Evolutionary conservation across 2,113 vertebrate species (phyloP).

Genomic region (Caretta caretta): DNA sequence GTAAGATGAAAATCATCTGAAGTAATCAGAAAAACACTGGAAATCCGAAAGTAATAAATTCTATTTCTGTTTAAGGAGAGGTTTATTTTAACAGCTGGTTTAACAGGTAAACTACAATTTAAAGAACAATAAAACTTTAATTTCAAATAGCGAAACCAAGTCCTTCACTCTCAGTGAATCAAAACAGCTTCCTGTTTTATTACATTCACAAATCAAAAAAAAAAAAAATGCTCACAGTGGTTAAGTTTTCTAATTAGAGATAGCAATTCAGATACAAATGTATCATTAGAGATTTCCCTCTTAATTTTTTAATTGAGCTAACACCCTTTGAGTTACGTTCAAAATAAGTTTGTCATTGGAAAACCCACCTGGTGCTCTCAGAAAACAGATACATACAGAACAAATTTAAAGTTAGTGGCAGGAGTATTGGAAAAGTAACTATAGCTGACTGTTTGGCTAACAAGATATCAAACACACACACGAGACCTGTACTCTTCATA

Average conservation of each 20-base stretch:
- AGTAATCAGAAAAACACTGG: not conserved
- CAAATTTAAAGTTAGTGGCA: not conserved
- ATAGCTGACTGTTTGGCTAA: not conserved
- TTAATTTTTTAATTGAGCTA: not conserved
- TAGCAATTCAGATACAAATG: not conserved
- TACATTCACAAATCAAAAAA: not conserved
- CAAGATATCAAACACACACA: not conserved
- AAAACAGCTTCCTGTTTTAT: not conserved
- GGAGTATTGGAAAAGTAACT: not conserved
- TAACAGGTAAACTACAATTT: not conserved
- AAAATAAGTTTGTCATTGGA: not conserved
- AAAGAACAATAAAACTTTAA: not conserved
- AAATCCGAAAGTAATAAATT: not conserved
- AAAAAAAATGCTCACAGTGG: not conserved
- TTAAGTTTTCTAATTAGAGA: not conserved
- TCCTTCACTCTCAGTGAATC: rapidly evolving
- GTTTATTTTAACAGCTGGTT: not conserved
- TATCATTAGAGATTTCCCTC: not conserved
- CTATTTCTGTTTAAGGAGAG: not conserved
- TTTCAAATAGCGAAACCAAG: rapidly evolving
- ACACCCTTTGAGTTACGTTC: not conserved
- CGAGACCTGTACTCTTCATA: not conserved
- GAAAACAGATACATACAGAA: not conserved
- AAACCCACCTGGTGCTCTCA: not conserved
- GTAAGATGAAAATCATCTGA: not conserved